Conservation (phyloP, 2,797 vertebrate species). For the Discoglossus pictus region DNA sequence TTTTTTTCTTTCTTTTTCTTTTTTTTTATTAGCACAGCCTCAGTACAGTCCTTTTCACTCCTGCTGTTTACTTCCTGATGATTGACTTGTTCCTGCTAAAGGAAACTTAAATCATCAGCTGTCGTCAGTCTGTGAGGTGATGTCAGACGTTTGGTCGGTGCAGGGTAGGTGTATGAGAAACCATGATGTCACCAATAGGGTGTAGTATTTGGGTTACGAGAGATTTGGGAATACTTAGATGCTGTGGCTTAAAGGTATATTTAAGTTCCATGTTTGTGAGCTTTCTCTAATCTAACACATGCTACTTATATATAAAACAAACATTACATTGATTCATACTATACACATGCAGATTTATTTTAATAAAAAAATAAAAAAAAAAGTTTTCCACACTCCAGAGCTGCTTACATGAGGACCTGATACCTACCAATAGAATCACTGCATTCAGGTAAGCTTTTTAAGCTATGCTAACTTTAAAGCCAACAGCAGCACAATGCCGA, state of each 20-base stretch:
- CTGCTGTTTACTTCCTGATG: slow-evolving; percentile 30
- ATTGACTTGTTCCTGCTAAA: slow-evolving; percentile 24
- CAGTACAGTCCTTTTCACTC: neutral
- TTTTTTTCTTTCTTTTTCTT: neutral
- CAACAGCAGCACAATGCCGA: too few relatives aligned
- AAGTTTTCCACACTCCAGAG: too few relatives aligned
- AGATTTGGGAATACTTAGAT: neutral
- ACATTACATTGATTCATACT: too few relatives aligned
- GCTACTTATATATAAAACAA: too few relatives aligned
- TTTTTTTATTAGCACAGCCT: neutral
- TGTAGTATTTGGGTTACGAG: neutral
- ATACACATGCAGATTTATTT: too few relatives aligned
- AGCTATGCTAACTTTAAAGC: too few relatives aligned
- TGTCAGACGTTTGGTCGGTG: slow-evolving; percentile 27
- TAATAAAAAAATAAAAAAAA: too few relatives aligned
- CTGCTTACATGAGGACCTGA: too few relatives aligned
- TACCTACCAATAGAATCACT: too few relatives aligned
- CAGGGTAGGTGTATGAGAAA: slow-evolving; percentile 13
- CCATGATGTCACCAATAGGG: slow-evolving; percentile 10
- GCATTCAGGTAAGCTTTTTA: too few relatives aligned
- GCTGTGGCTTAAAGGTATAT: slow-evolving; percentile 4
- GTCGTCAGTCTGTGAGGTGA: slow-evolving; percentile 9
- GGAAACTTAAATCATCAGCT: slow-evolving; percentile 18
- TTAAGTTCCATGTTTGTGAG: too few relatives aligned
- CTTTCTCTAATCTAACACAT: too few relatives aligned